Conservation (phyloP, 2,113 vertebrate genomes). For the Thunnus maccoyii region DNA sequence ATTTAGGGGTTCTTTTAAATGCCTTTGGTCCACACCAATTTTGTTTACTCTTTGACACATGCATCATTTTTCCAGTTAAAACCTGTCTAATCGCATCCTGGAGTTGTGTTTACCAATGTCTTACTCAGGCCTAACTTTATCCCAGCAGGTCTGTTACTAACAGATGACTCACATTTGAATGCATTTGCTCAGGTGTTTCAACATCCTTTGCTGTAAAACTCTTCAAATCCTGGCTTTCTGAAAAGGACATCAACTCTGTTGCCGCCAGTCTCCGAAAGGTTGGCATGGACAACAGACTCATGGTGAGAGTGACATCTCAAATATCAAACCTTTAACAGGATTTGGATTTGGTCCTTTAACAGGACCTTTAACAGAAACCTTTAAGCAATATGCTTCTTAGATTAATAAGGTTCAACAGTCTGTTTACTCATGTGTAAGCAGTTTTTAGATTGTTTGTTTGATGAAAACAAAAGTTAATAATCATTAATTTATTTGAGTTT, state of each 20-base stretch:
- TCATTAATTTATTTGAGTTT: background rate
- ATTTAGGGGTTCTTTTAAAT: background rate
- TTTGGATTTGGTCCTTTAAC: too few species aligned
- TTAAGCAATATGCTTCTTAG: background rate
- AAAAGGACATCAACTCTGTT: constrained; percentile 97
- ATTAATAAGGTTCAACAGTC: background rate
- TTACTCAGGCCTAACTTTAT: constrained; percentile 59
- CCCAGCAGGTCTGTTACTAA: constrained; percentile 60
- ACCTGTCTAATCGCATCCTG: constrained; percentile 31
- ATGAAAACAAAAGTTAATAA: constrained; percentile 1
- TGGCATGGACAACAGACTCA: constrained; percentile 97
- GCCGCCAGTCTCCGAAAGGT: constrained; percentile 94
- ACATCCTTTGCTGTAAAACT: constrained; percentile 97
- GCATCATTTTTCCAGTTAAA: constrained; percentile 43
- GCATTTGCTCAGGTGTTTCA: constrained; percentile 90
- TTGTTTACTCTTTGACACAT: background rate
- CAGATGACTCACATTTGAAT: constrained; percentile 56
- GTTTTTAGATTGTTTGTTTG: background rate
- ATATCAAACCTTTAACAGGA: background rate
- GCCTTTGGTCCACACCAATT: background rate
- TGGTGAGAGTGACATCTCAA: constrained; percentile 83
- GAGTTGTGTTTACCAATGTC: constrained; percentile 46
- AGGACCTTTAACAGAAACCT: background rate
- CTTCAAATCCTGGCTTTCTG: constrained; percentile 98
- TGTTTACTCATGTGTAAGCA: too few species aligned